Conservation (phyloP, 2,888 invertebrate species). For the Cephus runcator region DNA sequence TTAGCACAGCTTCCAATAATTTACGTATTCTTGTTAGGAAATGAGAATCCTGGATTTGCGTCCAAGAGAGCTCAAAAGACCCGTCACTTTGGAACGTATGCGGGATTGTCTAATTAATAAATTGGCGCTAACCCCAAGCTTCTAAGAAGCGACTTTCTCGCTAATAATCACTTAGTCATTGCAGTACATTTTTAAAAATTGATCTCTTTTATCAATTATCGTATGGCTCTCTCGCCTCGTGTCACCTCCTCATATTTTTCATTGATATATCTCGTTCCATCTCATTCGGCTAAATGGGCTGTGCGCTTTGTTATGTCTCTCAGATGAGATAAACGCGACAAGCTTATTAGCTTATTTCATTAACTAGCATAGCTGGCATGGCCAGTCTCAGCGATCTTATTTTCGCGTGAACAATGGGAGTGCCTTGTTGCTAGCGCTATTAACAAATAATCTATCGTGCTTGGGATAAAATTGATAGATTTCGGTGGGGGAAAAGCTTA, state of each 20-base stretch:
- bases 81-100: not conserved
- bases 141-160: not conserved
- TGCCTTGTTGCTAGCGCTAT: not conserved
- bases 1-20: not conserved
- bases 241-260: not conserved
- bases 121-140: not conserved
- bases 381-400: not conserved
- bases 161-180: not conserved
- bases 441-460: not conserved
- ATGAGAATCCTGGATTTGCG: not conserved
- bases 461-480: not conserved
- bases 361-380: not conserved
- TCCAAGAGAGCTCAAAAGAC: not conserved
- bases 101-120: not conserved
- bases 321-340: not conserved
- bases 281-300: not conserved
- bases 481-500: conserved; percentile 36
- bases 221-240: not conserved
- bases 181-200: not conserved
- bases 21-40: not conserved
- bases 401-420: not conserved
- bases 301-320: not conserved
- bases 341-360: not conserved
- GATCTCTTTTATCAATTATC: not conserved
- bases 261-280: not conserved